Evolutionary conservation across 2,797 vertebrate species (phyloP).

Genomic region (Arnoldichthys spilopterus): DNA sequence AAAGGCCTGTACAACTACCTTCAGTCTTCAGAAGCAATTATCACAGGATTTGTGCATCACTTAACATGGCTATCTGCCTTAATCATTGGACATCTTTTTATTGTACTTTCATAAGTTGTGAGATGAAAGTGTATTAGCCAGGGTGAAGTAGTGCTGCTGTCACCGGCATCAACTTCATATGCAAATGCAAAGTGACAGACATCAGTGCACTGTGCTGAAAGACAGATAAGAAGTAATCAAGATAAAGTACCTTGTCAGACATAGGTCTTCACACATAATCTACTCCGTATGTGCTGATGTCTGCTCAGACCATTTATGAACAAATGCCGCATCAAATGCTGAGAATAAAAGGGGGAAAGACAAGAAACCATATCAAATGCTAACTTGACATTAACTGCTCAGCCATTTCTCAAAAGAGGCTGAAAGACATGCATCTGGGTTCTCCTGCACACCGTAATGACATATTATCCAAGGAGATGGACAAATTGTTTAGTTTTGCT

Average conservation of each 20-base stretch:
- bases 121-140: slow-evolving; percentile 27
- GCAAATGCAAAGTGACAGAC: slow-evolving; percentile 57
- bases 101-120: slow-evolving; percentile 35
- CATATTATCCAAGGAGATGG: slow-evolving; percentile 5
- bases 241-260: slow-evolving; percentile 51
- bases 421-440: slow-evolving; percentile 22
- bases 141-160: slow-evolving; percentile 28
- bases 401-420: slow-evolving; percentile 14
- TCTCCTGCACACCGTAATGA: slow-evolving; percentile 16
- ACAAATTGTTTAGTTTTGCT: slow-evolving; percentile 41
- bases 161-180: slow-evolving; percentile 39
- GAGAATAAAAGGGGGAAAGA: slow-evolving; percentile 17
- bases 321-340: slow-evolving; percentile 23
- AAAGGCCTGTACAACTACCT: not conserved
- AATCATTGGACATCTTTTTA: slow-evolving; percentile 13
- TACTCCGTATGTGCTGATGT: slow-evolving; percentile 21
- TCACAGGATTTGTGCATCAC: not conserved
- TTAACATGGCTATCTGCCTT: slow-evolving; percentile 25
- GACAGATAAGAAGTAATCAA: slow-evolving; percentile 51
- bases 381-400: slow-evolving; percentile 14
- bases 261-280: slow-evolving; percentile 19
- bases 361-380: slow-evolving; percentile 14
- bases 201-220: slow-evolving; percentile 51
- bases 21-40: slow-evolving; percentile 7
- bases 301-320: not conserved